These are phyloP conservation scores for Gastrophysa polygoni DNA, from an alignment of 2,888 invertebrate genomes.

Conservation along the genomic window DNA sequence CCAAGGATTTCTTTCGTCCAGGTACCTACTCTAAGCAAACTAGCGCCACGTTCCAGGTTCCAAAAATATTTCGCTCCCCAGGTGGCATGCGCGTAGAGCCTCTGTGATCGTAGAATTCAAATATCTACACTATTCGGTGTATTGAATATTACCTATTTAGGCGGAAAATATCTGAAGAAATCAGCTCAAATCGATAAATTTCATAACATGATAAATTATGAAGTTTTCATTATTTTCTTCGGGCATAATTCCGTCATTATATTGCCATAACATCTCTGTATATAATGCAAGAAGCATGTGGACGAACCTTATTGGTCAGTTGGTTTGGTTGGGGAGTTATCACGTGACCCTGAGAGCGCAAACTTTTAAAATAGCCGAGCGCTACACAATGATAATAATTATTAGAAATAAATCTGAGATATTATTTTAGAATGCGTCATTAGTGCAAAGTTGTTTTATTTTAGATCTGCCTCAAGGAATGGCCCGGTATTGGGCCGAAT, in stretches of 20 bases:
- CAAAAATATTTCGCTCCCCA: background rate
- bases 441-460: slow-evolving; percentile 51
- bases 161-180: background rate
- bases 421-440: slow-evolving; percentile 49
- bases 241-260: no score
- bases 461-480: slow-evolving; percentile 42
- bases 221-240: no score
- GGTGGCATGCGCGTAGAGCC: background rate
- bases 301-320: slow-evolving; percentile 58
- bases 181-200: background rate
- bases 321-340: slow-evolving; percentile 11
- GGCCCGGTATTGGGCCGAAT: slow-evolving; percentile 61
- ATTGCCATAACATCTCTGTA: background rate
- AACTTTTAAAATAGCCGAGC: slow-evolving; percentile 35
- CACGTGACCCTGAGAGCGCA: slow-evolving; percentile 35
- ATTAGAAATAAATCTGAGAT: slow-evolving; percentile 37
- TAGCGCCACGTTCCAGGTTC: background rate
- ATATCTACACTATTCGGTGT: background rate
- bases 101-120: background rate
- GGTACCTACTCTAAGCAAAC: background rate
- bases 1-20: background rate
- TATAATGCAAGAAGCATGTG: slow-evolving; percentile 56
- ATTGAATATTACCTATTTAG: no score
- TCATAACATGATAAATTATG: background rate
- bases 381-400: slow-evolving; percentile 35